Conservation (phyloP, 2,113 vertebrate genomes). For the Thamnophis sirtalis region DNA sequence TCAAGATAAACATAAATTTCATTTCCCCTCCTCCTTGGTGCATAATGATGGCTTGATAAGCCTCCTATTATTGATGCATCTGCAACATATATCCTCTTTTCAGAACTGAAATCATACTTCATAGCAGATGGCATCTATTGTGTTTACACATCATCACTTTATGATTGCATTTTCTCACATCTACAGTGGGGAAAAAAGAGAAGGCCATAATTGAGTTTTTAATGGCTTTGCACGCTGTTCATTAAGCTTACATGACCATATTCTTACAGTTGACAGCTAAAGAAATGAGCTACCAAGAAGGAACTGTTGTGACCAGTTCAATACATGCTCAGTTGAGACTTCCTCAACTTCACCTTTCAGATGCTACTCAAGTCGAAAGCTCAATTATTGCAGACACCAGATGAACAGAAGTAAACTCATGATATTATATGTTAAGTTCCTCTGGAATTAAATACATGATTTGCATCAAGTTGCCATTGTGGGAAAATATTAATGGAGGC, state of each 20-base stretch:
- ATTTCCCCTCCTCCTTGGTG: conserved; percentile 59
- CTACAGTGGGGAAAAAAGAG: conserved; percentile 66
- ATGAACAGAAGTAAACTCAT: conserved; percentile 18
- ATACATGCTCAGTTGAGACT: conserved; percentile 40
- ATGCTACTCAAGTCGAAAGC: conserved; percentile 1
- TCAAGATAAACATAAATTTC: conserved; percentile 72
- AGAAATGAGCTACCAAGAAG: conserved; percentile 46
- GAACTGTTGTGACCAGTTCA: conserved; percentile 32
- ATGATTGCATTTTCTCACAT: conserved; percentile 73
- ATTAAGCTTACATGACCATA: conserved; percentile 73
- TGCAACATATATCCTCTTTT: conserved; percentile 62
- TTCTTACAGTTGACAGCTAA: conserved; percentile 62
- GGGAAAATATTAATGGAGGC: not conserved
- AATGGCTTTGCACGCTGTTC: conserved; percentile 82
- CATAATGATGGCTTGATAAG: conserved; percentile 72
- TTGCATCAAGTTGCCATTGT: not conserved
- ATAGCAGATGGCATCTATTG: conserved; percentile 75
- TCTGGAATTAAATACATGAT: not conserved
- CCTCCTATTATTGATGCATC: conserved; percentile 69
- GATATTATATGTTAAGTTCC: conserved; percentile 24
- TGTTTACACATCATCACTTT: conserved; percentile 83
- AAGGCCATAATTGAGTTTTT: conserved; percentile 83
- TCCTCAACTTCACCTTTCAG: conserved; percentile 40
- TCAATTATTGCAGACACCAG: conserved; percentile 34
- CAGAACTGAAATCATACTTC: conserved; percentile 58